Evolutionary conservation across 2,113 vertebrate genomes (phyloP), one percentile per base, ranked within the genome.

Genomic region (Cryptomyrus ogoouensis): DNA sequence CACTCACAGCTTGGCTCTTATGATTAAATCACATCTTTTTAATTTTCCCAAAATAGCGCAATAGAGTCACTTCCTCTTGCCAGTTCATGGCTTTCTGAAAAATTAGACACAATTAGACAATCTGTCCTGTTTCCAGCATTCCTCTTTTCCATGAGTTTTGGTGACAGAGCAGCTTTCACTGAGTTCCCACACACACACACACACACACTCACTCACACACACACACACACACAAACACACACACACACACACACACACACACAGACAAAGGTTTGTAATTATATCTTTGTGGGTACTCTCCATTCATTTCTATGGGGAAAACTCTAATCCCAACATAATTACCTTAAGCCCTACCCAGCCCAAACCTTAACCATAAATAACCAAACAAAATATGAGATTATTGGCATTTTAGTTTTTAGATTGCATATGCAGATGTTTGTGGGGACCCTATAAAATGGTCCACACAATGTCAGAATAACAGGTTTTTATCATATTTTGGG

Each of bases 11-110:
- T 50, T 90, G 90, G 91, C 70, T 90, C 88, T 24, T 86, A 93
- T 95, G 94, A 96, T 96, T 95, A 95, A 92, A 94, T 95, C 92
- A 94, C 91, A 92, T 95, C 91, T 93, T 95, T 95, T 94, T 92
- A 92, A 90, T 90, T 91, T 92, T 93, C 93, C 94, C 93, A 94
- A 94, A 94, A 96, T 94, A 95, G 66, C 88, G 83, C 91, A 90
- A 87, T 92, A 93, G 87, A 84, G 92, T 92, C 91, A 94, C 94
- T 94, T 93, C 94, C 93, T 93, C 91, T 92, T 90, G 83, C 91
- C 91, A 93, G 95, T 92, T 92, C 92, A 91, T 92, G 91, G 93
- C 93, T 95, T 95, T 95, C 94, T 94, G 92, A 95, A 93, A 93
- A 93, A 94, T 96, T 95, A 95, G 92, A 91, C 35, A 42, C 95